Conservation (phyloP, 2,797 vertebrate genomes). For the Muscicapa comitata region DNA sequence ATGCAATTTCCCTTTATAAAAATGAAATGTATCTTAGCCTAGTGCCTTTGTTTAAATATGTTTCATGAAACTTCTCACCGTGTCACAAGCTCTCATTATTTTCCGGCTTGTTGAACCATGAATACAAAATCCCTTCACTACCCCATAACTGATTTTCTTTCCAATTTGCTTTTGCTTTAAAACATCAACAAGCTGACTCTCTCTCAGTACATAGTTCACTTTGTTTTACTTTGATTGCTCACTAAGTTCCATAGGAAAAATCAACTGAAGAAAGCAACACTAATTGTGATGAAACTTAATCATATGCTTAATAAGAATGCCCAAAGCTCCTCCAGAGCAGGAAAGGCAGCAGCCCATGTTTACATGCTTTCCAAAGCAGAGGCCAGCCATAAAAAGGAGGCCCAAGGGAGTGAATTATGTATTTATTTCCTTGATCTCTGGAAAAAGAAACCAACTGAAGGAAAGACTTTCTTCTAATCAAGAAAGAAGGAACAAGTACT, state of each 20-base stretch:
- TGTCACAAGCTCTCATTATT: background rate
- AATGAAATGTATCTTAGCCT: background rate
- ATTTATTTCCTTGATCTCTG: background rate
- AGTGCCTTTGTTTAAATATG: background rate
- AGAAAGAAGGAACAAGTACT: background rate
- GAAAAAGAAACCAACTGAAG: background rate
- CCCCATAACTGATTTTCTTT: background rate
- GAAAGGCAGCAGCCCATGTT: background rate
- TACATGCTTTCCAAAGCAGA: background rate
- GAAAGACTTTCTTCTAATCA: background rate
- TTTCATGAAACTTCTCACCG: background rate
- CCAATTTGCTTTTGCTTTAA: background rate
- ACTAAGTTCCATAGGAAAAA: background rate
- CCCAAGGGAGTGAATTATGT: background rate
- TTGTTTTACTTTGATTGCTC: background rate
- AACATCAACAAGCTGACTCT: background rate
- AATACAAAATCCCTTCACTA: background rate
- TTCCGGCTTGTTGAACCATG: background rate
- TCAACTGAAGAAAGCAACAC: background rate
- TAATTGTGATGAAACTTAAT: background rate
- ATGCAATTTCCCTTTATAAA: background rate
- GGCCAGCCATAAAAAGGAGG: background rate
- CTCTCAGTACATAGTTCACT: background rate
- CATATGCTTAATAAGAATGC: background rate
- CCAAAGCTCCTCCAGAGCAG: background rate